phyloP scores from a whole-genome alignment of 2,113 vertebrate genomes.

The Proteles cristata region DNA sequence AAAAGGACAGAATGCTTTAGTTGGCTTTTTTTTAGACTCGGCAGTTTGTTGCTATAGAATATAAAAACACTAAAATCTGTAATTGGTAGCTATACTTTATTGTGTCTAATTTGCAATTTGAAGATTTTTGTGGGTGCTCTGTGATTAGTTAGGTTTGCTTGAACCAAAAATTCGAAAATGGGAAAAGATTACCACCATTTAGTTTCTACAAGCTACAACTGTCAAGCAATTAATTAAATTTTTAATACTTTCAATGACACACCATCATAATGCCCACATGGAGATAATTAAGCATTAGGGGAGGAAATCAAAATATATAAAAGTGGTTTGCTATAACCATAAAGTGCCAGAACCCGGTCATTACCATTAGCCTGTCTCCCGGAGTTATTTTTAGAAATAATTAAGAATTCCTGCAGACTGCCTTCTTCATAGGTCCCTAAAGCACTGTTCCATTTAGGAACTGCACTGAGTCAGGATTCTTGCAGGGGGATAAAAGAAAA shows the following conservation, averaged over 20 bases:
- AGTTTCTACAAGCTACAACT: conserved; percentile 61
- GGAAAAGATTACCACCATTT: conserved; percentile 50
- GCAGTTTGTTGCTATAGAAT: conserved; percentile 42
- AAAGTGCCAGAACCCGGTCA: conserved; percentile 63
- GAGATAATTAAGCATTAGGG: conserved; percentile 68
- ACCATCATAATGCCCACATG: conserved; percentile 46
- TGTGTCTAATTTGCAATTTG: conserved; percentile 53
- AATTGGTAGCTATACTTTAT: conserved; percentile 63
- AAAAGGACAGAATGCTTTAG: neutral
- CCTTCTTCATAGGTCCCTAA: conserved; percentile 61
- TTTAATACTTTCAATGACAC: conserved; percentile 61
- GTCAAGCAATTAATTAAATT: conserved; percentile 77
- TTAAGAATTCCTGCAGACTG: conserved; percentile 46
- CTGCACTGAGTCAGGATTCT: conserved; percentile 64
- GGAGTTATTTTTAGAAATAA: conserved; percentile 74
- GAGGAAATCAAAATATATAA: conserved; percentile 73
- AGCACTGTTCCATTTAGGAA: conserved; percentile 69
- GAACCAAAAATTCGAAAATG: conserved; percentile 54
- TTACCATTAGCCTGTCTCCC: conserved; percentile 55
- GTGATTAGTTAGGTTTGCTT: conserved; percentile 54
- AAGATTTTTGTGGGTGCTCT: conserved; percentile 62
- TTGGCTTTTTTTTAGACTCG: neutral
- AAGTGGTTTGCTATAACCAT: conserved; percentile 69
- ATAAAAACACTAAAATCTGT: conserved; percentile 67
- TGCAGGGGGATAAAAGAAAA: conserved; percentile 56